phyloP scores from a whole-genome alignment of 2,888 invertebrate species.

The Sinelater perroti region DNA sequence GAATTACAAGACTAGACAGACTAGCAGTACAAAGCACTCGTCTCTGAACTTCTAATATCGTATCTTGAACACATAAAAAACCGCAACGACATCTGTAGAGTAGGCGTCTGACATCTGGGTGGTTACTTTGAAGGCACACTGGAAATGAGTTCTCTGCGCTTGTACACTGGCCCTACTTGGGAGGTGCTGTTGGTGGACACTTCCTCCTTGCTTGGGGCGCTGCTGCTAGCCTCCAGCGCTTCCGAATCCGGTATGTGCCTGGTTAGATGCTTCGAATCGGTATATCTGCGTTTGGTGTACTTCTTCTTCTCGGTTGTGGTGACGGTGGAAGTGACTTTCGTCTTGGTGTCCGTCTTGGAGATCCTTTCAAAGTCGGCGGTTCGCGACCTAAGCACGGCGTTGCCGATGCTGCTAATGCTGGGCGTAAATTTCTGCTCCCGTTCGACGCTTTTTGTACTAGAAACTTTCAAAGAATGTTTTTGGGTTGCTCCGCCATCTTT shows the following conservation, averaged over 20 bases:
- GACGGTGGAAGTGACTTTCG: slow-evolving; percentile 49
- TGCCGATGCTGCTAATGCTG: slow-evolving; percentile 72
- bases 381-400: slow-evolving; percentile 71
- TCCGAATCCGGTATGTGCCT: slow-evolving; percentile 67
- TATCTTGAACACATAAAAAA: slow-evolving; percentile 19
- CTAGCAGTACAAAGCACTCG: slow-evolving; percentile 18
- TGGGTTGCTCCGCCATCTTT: slow-evolving; percentile 25
- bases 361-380: slow-evolving; percentile 74
- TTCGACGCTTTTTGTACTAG: slow-evolving; percentile 47
- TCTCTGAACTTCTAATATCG: slow-evolving; percentile 4
- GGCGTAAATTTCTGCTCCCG: slow-evolving; percentile 60
- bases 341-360: slow-evolving; percentile 63
- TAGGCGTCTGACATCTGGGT: neutral
- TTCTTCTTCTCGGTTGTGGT: slow-evolving; percentile 65
- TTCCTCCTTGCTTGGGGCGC: slow-evolving; percentile 26
- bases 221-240: slow-evolving; percentile 54
- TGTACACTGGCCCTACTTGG: slow-evolving; percentile 69
- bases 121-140: slow-evolving; percentile 67
- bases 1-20: slow-evolving; percentile 28
- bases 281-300: slow-evolving; percentile 68
- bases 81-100: neutral
- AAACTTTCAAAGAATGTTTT: slow-evolving; percentile 24
- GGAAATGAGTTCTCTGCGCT: slow-evolving; percentile 82
- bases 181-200: slow-evolving; percentile 43
- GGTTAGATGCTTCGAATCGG: slow-evolving; percentile 68